phyloP scores from a whole-genome alignment of 2,888 invertebrate genomes.

The Nudaria mundana region DNA sequence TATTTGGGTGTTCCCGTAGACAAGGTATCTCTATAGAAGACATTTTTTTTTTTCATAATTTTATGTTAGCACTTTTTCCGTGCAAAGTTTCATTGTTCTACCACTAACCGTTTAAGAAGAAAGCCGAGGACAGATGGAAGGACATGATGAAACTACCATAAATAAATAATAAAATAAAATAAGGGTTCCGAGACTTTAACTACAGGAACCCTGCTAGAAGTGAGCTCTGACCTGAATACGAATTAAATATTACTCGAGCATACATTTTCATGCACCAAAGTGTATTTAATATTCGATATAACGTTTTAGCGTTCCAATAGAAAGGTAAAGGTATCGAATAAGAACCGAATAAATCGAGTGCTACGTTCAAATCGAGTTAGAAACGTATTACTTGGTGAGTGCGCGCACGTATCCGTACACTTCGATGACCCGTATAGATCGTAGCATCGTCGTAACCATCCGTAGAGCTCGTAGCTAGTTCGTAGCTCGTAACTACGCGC shows the following conservation, averaged over 20 bases:
- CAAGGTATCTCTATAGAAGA: too few species aligned
- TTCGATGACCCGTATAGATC: conserved; percentile 39
- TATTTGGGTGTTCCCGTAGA: too few species aligned
- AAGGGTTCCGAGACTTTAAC: too few species aligned
- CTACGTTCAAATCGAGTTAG: conserved; percentile 51
- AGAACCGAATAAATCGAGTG: conserved; percentile 49
- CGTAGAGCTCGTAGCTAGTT: conserved; percentile 34
- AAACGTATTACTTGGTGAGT: conserved; percentile 36
- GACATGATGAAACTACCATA: too few species aligned
- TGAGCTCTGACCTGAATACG: too few species aligned
- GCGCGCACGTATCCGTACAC: conserved; percentile 25
- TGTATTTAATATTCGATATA: conserved; percentile 27
- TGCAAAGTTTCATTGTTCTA: too few species aligned
- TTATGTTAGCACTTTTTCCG: too few species aligned
- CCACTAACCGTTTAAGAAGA: too few species aligned
- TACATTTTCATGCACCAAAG: background rate
- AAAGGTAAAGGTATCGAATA: conserved; percentile 30
- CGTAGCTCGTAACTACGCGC: conserved; percentile 48
- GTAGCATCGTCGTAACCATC: conserved; percentile 37
- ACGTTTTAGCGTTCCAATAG: conserved; percentile 37
- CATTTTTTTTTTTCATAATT: too few species aligned
- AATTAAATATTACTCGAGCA: conserved; percentile 4
- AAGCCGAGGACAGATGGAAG: too few species aligned
- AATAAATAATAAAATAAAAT: too few species aligned
- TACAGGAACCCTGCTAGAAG: too few species aligned